Evolutionary conservation across 2,888 invertebrate species (phyloP), one percentile per base, ranked within the genome.

Genomic region (Argyra leucocephala): DNA sequence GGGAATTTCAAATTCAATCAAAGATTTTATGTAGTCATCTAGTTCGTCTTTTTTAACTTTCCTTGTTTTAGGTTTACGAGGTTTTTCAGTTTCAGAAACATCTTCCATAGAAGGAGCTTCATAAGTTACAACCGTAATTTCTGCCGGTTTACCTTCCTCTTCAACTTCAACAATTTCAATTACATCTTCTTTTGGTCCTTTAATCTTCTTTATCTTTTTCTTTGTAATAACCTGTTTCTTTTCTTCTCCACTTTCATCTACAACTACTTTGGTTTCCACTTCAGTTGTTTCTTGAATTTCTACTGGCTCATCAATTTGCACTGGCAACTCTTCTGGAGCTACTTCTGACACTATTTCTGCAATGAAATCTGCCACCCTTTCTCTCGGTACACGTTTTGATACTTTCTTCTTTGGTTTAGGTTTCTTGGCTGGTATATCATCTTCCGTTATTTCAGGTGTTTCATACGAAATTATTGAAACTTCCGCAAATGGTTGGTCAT

Each of bases 131-230:
- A 83, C 76, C 6, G 79, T 74, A 1, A 81, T 73, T 61, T 81
- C 75, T 0, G 81, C 77, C 73, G 75, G 74, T 58, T 79, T 74
- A 18, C 76, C 77, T 66, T 81, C 79, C 66, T 79, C 78, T 66
- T 76, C 75, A 1, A 79, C 76, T 24, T 80, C 80, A 1, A 76
- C 68, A 22, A 81, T 77, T 73, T 80, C 76, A 15, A 78, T 77
- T 0, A 77, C 66, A 70, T 80, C 80, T 71, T 81, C 78, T 67
- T 81, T 80, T 68, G 74, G 74, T 10, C 79, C 77, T 67, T 76
- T 74, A 58, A 75, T 76, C 69, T 80, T 81, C 66, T 79, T 81
- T 22, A 81, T 73, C 68, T 75, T 74, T 63, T 77, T 73, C 67
- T 75, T 78, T 6, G 73, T 74, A 36, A 69, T 77, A 70, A 70